Evolutionary conservation across 2,888 invertebrate species (phyloP).

Genomic region (Metacarcinus magister): DNA sequence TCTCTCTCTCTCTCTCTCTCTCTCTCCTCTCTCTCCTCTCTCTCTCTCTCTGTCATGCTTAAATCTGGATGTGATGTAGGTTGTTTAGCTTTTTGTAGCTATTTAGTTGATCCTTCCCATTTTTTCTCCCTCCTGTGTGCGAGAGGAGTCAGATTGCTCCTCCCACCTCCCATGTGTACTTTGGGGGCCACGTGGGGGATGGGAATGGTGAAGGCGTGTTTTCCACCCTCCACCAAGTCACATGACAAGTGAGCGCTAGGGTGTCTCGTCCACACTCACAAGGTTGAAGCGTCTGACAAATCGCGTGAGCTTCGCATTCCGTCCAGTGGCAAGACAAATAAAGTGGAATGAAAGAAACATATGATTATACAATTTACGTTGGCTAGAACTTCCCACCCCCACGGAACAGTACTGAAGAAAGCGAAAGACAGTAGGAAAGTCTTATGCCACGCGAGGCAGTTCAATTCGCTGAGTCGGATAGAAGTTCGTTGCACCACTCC

Average conservation of each 20-base stretch:
- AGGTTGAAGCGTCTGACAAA: background rate
- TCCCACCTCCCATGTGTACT: conserved; percentile 16
- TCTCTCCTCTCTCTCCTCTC: conserved; percentile 40
- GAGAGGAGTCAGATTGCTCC: background rate
- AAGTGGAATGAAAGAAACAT: background rate
- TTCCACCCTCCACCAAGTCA: background rate
- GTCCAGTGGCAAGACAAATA: background rate
- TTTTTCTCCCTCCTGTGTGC: background rate
- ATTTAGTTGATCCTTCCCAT: background rate
- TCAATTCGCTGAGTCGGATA: background rate
- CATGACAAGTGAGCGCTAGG: background rate
- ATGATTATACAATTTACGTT: background rate
- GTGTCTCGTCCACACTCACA: background rate
- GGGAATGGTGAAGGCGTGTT: background rate
- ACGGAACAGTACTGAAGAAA: background rate
- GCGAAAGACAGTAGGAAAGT: background rate
- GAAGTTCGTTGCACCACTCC: background rate
- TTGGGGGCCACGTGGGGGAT: conserved; percentile 8
- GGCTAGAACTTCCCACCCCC: background rate
- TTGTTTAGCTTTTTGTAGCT: background rate
- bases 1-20: conserved; percentile 53
- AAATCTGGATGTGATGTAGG: conserved; percentile 33
- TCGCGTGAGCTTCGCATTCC: background rate
- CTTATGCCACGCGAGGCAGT: background rate
- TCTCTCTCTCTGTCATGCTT: background rate